Evolutionary conservation across 2,113 vertebrate genomes (phyloP), one percentile per base, ranked within the genome.

Genomic region (Neotoma lepida): DNA sequence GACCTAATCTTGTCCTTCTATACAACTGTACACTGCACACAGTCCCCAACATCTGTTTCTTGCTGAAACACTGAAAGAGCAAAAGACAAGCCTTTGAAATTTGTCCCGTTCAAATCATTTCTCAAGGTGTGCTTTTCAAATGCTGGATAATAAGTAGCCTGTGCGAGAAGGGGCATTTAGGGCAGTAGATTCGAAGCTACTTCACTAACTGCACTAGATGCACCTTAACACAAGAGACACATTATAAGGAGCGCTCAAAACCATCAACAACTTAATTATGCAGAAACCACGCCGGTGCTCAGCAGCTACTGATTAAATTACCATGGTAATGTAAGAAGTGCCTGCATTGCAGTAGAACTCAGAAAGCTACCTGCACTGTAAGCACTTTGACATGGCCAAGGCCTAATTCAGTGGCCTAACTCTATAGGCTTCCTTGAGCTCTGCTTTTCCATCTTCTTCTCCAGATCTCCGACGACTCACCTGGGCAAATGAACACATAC

Each of bases 191-290:
- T 98, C 98, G 98, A 98, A 98, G 97, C 98, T 99, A 99, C 94
- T 98, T 99, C 98, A 99, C 99, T 99, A 98, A 99, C 99, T 99
- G 99, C 99, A 99, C 99, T 99, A 99, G 99, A 99, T 99, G 99
- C 99, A 99, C 99, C 99, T 99, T 99, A 99, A 98, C 99, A 99
- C 99, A 99, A 99, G 98, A 95, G 97, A 97, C 95, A 76, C 76
- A 58, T 64, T 70, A 14, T 44, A 81, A 0, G 1, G 77, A 87
- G 61, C 26, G 81, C 78, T 85, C 61, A 0, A 2, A 88, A 88
- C 77, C 89, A 56, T 0, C 77, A 54, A 82, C n/a, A 12, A 81
- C 86, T 92, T 71, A 22, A 41, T 96, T 95, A 90, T 28, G 95
- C 82, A 39, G 70, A 30, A 95, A 94, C 0, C 82, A 56, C 44